Base-by-base conservation (phyloP, 2,888 invertebrate genomes). In the Ormyrus thymus region DNA sequence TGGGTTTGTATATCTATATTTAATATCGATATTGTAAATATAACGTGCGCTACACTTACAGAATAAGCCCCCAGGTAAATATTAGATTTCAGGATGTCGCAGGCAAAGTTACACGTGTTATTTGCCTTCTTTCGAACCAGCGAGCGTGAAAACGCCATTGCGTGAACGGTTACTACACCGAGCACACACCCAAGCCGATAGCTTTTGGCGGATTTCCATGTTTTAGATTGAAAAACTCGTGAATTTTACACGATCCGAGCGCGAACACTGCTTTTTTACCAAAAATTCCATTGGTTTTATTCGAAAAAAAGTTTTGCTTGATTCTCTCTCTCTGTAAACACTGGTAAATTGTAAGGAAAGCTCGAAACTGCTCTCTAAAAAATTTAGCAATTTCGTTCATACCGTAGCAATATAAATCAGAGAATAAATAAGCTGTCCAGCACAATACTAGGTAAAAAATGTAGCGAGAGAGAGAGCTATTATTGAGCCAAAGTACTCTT, bases 171-270 rank as follows among this genome's bases (percentile, higher is more conserved):
- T 9, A 11, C 59, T 46, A 75, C 73, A 71, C 15, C 43, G 55
- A 15, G 53, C 55, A 46, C n/a, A 29, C 29, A 13, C 55, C 46
- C 65, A 73, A 73, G 65, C 78, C 70, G 76, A 81, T 79, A 73
- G 79, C 83, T 84, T 68, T 72, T 82, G 83, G 83, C 83, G 81
- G 77, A 82, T 82, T 83, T 83, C 82, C 83, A 83, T 78, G 82
- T 78, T 80, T 79, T 70, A 75, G 82, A 81, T 83, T 81, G 83
- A 83, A 83, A 81, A 83, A 55, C 48, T n/a, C 56, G 13, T 56
- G 56, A 48, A 64, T 50, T 65, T 65, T 56, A 50, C 56, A 9
- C 43, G 48, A 48, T 56, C 48, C 13, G n/a, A 48, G 58, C 15
- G 58, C 15, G 46, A 29, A 55, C 56, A 58, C 58, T 65, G 58